These are phyloP conservation scores for Drosophila multiciliata DNA, from an alignment of 2,888 invertebrate species.

Conservation along the genomic window DNA sequence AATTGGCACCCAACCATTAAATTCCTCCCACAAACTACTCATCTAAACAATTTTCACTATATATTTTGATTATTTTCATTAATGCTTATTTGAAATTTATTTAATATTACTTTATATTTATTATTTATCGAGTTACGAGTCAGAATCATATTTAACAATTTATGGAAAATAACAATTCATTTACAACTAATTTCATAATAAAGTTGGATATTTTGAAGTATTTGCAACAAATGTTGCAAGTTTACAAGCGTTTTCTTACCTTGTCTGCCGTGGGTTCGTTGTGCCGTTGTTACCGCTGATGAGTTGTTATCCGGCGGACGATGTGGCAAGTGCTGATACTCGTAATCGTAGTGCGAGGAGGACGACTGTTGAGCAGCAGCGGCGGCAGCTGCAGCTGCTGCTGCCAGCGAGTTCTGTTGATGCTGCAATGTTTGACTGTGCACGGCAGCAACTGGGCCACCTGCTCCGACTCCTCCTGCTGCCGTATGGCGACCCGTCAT, in stretches of 20 bases:
- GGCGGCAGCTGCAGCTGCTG: constrained; percentile 62
- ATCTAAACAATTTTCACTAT: too few relatives aligned
- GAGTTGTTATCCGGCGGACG: constrained; percentile 73
- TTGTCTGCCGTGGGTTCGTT: constrained; percentile 84
- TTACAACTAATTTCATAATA: neutral
- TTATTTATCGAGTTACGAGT: neutral
- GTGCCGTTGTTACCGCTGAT: constrained; percentile 72
- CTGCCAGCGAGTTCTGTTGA: constrained; percentile 82
- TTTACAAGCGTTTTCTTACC: constrained; percentile 66
- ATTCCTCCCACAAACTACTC: neutral
- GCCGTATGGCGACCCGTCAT: constrained; percentile 65
- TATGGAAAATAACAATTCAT: neutral
- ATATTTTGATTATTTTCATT: neutral
- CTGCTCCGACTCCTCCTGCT: constrained; percentile 10
- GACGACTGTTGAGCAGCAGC: constrained; percentile 75
- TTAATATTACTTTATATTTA: neutral
- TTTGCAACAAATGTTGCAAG: neutral
- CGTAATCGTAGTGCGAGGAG: constrained; percentile 84
- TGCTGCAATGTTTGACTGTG: constrained; percentile 82
- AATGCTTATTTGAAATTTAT: neutral
- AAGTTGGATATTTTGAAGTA: neutral
- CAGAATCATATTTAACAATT: neutral
- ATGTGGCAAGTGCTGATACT: constrained; percentile 84
- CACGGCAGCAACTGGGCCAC: constrained; percentile 6
- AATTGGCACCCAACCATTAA: neutral